Evolutionary conservation across 2,888 invertebrate genomes (phyloP).

Genomic region (Elmis aenea): DNA sequence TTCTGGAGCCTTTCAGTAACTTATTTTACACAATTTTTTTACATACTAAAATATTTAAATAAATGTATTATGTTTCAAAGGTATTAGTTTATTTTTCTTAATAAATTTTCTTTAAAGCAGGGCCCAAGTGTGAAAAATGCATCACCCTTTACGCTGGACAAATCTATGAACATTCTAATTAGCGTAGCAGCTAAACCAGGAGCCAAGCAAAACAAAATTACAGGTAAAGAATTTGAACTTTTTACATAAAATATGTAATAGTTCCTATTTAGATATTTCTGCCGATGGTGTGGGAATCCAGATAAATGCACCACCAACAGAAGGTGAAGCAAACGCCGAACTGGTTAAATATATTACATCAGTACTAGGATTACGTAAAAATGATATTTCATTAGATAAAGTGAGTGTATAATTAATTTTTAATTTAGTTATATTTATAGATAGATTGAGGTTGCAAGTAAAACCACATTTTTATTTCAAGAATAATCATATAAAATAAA

Average conservation of each 20-base stretch:
- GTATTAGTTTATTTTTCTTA: too few species aligned
- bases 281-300: conserved; percentile 67
- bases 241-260: background rate
- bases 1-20: too few species aligned
- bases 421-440: conserved; percentile 1
- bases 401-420: conserved; percentile 19
- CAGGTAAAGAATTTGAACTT: conserved; percentile 33
- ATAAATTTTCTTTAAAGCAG: too few species aligned
- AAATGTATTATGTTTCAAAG: too few species aligned
- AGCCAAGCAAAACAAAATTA: conserved; percentile 64
- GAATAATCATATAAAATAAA: background rate
- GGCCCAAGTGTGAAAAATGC: too few species aligned
- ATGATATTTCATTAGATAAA: conserved; percentile 60
- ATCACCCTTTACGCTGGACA: conserved; percentile 8
- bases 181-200: conserved; percentile 70
- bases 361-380: conserved; percentile 64
- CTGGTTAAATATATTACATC: conserved; percentile 66
- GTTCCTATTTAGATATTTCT: conserved; percentile 45
- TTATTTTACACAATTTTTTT: too few species aligned
- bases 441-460: background rate
- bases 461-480: background rate
- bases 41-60: too few species aligned
- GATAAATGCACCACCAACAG: conserved; percentile 74
- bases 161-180: conserved; percentile 51
- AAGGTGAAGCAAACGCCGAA: conserved; percentile 76